phyloP scores from a whole-genome alignment of 2,888 invertebrate species.

The Buathra laborator region DNA sequence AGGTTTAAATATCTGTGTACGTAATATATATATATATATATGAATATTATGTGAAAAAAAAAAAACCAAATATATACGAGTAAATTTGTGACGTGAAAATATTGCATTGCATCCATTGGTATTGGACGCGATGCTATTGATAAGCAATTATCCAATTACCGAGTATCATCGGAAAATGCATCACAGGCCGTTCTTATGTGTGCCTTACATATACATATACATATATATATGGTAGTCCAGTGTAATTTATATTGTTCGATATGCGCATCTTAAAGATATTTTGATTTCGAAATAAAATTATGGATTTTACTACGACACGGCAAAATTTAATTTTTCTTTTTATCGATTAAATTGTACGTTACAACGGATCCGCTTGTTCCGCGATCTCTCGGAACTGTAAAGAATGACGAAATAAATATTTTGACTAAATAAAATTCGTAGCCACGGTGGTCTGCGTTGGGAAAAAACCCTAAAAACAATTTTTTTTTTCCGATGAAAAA shows the following conservation, averaged over 20 bases:
- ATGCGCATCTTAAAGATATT: conserved; percentile 57
- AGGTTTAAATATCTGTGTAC: conserved; percentile 25
- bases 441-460: too few species aligned
- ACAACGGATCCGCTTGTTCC: neutral
- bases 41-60: conserved; percentile 13
- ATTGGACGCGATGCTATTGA: conserved; percentile 44
- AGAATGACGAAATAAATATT: neutral
- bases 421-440: too few species aligned
- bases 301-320: neutral
- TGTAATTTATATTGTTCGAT: conserved; percentile 61
- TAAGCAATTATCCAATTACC: conserved; percentile 56
- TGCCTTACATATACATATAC: conserved; percentile 51
- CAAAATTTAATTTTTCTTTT: conserved; percentile 1
- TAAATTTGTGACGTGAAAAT: conserved; percentile 57
- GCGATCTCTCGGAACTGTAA: neutral
- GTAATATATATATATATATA: conserved; percentile 32
- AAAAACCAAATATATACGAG: conserved; percentile 19
- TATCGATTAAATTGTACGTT: neutral
- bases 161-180: conserved; percentile 61
- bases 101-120: conserved; percentile 59
- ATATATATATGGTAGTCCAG: conserved; percentile 63
- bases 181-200: conserved; percentile 52
- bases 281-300: conserved; percentile 16
- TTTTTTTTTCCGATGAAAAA: conserved; percentile 1
- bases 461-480: neutral